phyloP scores from a whole-genome alignment of 2,113 vertebrate species.

The Thalassarche chlororhynchos region DNA sequence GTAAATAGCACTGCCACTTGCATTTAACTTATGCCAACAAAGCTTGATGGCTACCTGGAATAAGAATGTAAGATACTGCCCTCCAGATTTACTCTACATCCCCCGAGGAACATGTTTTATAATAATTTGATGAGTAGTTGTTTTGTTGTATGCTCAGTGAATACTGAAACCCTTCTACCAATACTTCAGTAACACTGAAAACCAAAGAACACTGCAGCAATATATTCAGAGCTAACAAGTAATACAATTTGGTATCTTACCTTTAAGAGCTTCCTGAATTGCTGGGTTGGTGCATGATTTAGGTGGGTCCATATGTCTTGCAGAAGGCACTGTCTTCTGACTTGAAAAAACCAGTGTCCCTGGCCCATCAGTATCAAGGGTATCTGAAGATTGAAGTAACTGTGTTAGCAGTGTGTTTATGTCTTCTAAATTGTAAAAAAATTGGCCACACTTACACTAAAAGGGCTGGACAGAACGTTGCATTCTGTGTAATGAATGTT shows the following conservation, averaged over 20 bases:
- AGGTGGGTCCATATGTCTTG: slow-evolving; percentile 29
- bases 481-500: fast-evolving
- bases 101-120: neutral
- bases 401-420: neutral
- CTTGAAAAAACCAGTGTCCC: fast-evolving
- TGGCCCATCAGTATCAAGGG: fast-evolving
- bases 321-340: slow-evolving; percentile 27
- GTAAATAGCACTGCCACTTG: neutral
- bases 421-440: neutral
- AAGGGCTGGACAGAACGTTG: fast-evolving
- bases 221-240: neutral
- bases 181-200: neutral
- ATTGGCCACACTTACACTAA: neutral
- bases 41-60: neutral
- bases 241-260: neutral
- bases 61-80: neutral
- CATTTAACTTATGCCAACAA: neutral
- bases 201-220: neutral
- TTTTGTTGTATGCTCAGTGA: neutral
- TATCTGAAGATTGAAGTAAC: neutral
- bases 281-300: fast-evolving
- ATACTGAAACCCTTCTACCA: neutral
- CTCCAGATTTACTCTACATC: neutral
- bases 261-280: neutral
- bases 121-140: neutral